Evolutionary conservation across 2,888 invertebrate genomes (phyloP).

Genomic region (Ashinkailepas kermadecensis): DNA sequence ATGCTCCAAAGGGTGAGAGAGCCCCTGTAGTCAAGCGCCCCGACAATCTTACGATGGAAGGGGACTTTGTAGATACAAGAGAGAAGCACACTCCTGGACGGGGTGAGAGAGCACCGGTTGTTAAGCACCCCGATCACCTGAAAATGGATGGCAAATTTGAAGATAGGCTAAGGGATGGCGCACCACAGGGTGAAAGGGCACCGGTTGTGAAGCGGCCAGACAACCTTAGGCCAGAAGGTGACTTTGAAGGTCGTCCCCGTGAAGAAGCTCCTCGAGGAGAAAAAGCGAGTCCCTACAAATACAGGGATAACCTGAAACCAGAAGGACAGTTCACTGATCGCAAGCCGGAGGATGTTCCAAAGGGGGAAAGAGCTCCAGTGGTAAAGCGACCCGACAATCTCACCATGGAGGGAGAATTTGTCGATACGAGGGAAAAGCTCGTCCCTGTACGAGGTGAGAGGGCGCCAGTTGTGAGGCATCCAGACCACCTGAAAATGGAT

Average conservation of each 20-base stretch:
- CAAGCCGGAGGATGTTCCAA: slow-evolving; percentile 42
- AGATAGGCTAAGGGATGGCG: slow-evolving; percentile 46
- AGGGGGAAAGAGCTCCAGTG: slow-evolving; percentile 26
- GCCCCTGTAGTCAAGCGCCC: slow-evolving; percentile 31
- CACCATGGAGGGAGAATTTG: slow-evolving; percentile 31
- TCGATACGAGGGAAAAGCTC: slow-evolving; percentile 35
- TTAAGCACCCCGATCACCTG: slow-evolving; percentile 45
- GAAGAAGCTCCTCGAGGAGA: not conserved
- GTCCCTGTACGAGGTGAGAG: slow-evolving; percentile 30
- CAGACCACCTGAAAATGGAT: too few species aligned
- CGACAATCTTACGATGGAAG: slow-evolving; percentile 41
- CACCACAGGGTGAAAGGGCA: slow-evolving; percentile 30
- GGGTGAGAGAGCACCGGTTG: slow-evolving; percentile 40
- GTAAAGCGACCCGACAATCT: slow-evolving; percentile 12
- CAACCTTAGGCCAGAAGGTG: slow-evolving; percentile 48
- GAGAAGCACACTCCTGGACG: slow-evolving; percentile 34
- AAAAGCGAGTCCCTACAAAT: not conserved
- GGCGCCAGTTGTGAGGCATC: slow-evolving; percentile 26
- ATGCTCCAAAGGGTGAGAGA: slow-evolving; percentile 29
- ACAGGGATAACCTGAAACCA: not conserved
- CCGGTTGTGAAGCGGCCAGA: slow-evolving; percentile 31
- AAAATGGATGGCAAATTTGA: slow-evolving; percentile 50
- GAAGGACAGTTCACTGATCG: not conserved
- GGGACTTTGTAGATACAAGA: slow-evolving; percentile 23
- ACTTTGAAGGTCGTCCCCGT: slow-evolving; percentile 21